These are phyloP conservation scores for Agrilus cyanescens DNA, from an alignment of 2,888 invertebrate species.

Conservation along the genomic window DNA sequence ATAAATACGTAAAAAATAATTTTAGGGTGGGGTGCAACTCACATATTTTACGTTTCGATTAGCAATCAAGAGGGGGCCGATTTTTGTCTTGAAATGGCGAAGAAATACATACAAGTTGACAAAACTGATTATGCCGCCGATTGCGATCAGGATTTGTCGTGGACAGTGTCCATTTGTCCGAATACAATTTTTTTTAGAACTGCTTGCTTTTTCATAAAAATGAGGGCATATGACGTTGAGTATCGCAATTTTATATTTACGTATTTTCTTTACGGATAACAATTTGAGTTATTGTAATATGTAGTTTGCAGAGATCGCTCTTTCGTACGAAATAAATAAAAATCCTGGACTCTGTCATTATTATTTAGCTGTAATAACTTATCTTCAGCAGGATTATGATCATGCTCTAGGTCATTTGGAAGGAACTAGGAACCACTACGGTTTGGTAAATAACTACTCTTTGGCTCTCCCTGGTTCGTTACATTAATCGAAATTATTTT, in stretches of 20 bases:
- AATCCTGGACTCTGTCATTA: constrained; percentile 27
- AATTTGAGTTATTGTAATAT: too few species aligned
- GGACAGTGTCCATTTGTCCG: constrained; percentile 24
- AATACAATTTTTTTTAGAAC: constrained; percentile 25
- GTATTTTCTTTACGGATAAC: too few species aligned
- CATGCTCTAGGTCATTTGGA: constrained; percentile 28
- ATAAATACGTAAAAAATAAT: not conserved
- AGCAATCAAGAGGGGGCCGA: constrained; percentile 27
- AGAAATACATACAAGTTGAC: constrained; percentile 20
- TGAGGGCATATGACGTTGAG: constrained; percentile 22
- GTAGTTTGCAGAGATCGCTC: constrained; percentile 27
- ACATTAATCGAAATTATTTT: too few species aligned
- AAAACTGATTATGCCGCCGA: constrained; percentile 17
- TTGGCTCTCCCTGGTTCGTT: not conserved
- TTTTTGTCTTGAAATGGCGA: constrained; percentile 25
- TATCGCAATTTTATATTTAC: too few species aligned
- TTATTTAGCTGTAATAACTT: constrained; percentile 27
- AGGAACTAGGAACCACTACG: constrained; percentile 24
- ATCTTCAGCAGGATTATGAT: constrained; percentile 24
- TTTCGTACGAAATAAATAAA: constrained; percentile 23
- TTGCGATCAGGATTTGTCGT: constrained; percentile 24
- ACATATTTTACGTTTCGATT: constrained; percentile 27
- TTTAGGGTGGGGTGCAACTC: constrained; percentile 27
- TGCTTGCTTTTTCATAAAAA: constrained; percentile 26
- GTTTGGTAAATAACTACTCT: constrained; percentile 18